Evolutionary conservation across 2,888 invertebrate species (phyloP).

Genomic region (Pristionchus entomophagus): DNA sequence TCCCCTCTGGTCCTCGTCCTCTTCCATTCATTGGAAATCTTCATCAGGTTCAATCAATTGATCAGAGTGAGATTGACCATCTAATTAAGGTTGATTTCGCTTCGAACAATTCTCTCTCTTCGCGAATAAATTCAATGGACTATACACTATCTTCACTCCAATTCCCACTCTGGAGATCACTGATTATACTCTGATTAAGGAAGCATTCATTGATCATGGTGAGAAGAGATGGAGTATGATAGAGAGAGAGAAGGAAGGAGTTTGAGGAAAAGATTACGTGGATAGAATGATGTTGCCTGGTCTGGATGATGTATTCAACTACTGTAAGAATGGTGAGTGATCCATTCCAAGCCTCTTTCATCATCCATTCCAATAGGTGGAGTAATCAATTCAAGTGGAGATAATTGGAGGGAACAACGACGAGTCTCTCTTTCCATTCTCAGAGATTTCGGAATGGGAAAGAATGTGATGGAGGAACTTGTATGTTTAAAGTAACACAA

Average conservation of each 20-base stretch:
- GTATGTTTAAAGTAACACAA: not conserved
- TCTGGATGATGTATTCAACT: not conserved
- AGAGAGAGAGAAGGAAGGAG: not conserved
- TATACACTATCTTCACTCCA: not conserved
- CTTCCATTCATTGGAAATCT: slow-evolving; percentile 28
- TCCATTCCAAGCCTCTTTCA: not conserved
- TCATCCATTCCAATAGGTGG: not conserved
- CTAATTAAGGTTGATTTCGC: not conserved
- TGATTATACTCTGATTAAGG: too few relatives aligned
- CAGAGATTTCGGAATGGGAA: slow-evolving; percentile 39
- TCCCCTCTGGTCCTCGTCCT: not conserved
- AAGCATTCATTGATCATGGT: slow-evolving; percentile 21
- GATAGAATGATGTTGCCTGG: slow-evolving; percentile 13
- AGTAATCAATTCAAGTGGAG: not conserved
- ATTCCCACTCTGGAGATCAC: slow-evolving; percentile 3
- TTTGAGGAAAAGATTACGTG: slow-evolving; percentile 8
- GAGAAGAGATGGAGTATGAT: not conserved
- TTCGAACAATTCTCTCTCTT: not conserved
- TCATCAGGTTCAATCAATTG: not conserved
- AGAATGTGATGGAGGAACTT: slow-evolving; percentile 30
- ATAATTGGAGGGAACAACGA: slow-evolving; percentile 25
- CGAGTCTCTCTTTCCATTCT: not conserved
- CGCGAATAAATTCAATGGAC: slow-evolving; percentile 18
- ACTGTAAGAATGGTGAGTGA: slow-evolving; percentile 1
- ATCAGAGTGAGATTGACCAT: not conserved